Percentiles rank a stretch among this genome's conserved stretches.
phyloP scores from a whole-genome alignment of 2,888 invertebrate genomes.

The Pristionchus maxplancki region DNA sequence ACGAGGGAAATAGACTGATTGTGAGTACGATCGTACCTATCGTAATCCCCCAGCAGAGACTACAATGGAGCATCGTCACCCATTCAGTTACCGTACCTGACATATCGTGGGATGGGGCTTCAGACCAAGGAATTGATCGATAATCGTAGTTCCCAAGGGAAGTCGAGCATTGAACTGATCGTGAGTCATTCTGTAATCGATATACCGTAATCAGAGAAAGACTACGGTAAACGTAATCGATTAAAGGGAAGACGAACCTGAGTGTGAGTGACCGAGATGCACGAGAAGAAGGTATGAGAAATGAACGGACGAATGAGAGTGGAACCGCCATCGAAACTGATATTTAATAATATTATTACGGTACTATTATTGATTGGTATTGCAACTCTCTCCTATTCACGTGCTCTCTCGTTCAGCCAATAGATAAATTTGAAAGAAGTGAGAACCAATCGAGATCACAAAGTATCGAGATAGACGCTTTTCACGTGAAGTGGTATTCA shows the following conservation, averaged over 20 bases:
- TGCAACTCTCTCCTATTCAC: neutral
- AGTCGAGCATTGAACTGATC: constrained; percentile 60
- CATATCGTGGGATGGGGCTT: constrained; percentile 66
- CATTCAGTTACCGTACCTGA: constrained; percentile 55
- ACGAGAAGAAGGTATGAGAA: constrained; percentile 38
- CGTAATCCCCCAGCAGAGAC: neutral
- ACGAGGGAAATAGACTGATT: neutral
- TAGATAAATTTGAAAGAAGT: constrained; percentile 9
- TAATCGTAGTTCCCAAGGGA: constrained; percentile 62
- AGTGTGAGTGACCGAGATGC: constrained; percentile 8
- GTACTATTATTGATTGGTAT: neutral
- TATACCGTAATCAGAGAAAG: neutral
- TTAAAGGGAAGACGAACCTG: neutral
- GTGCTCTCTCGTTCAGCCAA: neutral
- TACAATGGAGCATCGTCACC: neutral
- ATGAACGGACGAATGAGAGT: constrained; percentile 24
- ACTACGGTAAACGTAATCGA: neutral
- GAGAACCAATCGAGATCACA: constrained; percentile 3
- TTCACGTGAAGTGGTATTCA: constrained; percentile 38
- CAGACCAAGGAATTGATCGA: constrained; percentile 66
- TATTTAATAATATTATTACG: neutral
- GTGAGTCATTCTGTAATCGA: constrained; percentile 56
- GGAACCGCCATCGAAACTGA: neutral
- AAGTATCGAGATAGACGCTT: neutral
- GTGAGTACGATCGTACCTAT: constrained; percentile 54